A percentile compares a stretch with the other conserved stretches of the same genome.
Evolutionary conservation across 2,888 invertebrate species (phyloP).

Genomic region (Atherix ibis): DNA sequence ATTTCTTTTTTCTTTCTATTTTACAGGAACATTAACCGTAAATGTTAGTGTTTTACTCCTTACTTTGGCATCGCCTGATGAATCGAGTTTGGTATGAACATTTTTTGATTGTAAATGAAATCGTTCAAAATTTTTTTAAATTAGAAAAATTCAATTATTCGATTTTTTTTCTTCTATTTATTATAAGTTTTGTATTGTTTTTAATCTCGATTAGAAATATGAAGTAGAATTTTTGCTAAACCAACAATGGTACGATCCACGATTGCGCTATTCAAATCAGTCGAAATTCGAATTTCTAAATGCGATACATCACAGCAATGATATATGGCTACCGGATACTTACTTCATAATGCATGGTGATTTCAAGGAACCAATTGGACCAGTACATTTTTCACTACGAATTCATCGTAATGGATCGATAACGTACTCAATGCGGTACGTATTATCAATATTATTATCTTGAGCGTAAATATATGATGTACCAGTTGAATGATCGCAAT

Average conservation of each 20-base stretch:
- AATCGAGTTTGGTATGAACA: conserved; percentile 81
- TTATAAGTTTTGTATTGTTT: not conserved
- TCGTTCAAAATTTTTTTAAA: not conserved
- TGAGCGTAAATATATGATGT: conserved; percentile 1
- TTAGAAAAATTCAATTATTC: not conserved
- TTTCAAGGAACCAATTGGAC: conserved; percentile 86
- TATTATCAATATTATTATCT: too few species aligned
- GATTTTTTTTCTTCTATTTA: not conserved
- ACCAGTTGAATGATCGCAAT: too few species aligned
- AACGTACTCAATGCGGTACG: conserved; percentile 79
- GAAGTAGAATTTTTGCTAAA: conserved; percentile 89
- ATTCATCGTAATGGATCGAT: conserved; percentile 88
- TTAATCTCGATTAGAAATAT: conserved; percentile 56
- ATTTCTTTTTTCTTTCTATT: conserved; percentile 20
- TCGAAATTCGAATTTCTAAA: conserved; percentile 78
- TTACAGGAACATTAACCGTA: conserved; percentile 78
- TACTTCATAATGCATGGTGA: conserved; percentile 95
- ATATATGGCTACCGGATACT: conserved; percentile 87
- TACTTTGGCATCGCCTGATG: conserved; percentile 89
- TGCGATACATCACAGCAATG: conserved; percentile 83
- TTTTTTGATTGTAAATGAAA: not conserved
- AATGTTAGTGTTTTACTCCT: conserved; percentile 87
- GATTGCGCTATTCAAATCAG: conserved; percentile 75
- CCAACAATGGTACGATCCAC: conserved; percentile 86
- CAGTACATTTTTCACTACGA: conserved; percentile 82